These are phyloP conservation scores for Acrocera orbiculus DNA, from an alignment of 2,888 invertebrate species.

Conservation along the genomic window DNA sequence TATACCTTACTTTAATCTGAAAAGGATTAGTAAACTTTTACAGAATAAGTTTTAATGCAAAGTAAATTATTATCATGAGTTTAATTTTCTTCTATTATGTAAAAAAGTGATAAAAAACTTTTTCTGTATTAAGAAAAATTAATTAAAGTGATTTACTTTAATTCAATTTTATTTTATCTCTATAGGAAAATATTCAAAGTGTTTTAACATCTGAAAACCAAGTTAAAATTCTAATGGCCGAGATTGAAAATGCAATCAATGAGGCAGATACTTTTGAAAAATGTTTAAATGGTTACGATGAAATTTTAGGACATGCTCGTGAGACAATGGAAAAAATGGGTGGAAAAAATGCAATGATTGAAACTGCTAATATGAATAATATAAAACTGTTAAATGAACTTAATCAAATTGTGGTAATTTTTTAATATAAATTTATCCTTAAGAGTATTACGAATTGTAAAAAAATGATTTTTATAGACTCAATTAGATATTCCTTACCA, in stretches of 20 bases:
- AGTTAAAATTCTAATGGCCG: conserved; percentile 57
- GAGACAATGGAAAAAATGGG: conserved; percentile 84
- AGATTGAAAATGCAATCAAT: conserved; percentile 57
- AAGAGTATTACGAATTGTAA: too few species aligned
- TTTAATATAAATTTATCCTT: too few species aligned
- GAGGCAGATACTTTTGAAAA: conserved; percentile 57
- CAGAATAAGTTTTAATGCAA: too few species aligned
- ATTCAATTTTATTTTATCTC: not conserved
- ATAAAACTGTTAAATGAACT: conserved; percentile 61
- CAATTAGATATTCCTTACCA: conserved; percentile 51
- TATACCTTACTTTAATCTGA: too few species aligned
- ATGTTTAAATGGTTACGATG: conserved; percentile 62
- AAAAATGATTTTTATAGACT: conserved; percentile 29
- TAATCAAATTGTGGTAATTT: conserved; percentile 55
- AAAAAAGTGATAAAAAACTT: too few species aligned
- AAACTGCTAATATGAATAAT: conserved; percentile 72
- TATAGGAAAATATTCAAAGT: conserved; percentile 67
- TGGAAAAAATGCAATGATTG: conserved; percentile 73
- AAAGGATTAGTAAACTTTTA: too few species aligned
- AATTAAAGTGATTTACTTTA: not conserved
- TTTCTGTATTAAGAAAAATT: too few species aligned
- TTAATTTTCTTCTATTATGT: too few species aligned
- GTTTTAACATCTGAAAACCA: conserved; percentile 78
- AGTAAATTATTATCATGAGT: too few species aligned
- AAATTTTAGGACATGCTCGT: conserved; percentile 63